Evolutionary conservation across 1,140 invertebrate genomes (phyloP).

Genomic region (Caligus rogercresseyi): DNA sequence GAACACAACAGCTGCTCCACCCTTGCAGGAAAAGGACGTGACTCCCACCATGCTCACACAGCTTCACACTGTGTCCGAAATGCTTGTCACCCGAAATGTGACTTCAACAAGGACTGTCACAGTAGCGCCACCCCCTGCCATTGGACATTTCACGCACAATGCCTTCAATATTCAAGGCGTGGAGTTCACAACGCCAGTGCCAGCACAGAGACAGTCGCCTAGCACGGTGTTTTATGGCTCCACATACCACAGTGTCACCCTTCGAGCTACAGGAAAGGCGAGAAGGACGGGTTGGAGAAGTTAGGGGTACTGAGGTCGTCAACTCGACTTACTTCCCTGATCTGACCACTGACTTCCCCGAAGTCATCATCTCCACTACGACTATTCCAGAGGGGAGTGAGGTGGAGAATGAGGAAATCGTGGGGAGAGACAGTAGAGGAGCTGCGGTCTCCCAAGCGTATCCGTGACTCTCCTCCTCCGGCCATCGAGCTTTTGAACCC

Average conservation of each 20-base stretch:
- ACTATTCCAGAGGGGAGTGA: no score
- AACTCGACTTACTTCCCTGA: background rate
- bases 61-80: background rate
- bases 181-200: background rate
- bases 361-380: no score
- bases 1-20: background rate
- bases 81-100: conserved; percentile 7
- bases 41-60: background rate
- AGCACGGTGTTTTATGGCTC: no score
- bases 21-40: background rate
- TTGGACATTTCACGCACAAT: background rate
- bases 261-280: no score
- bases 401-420: background rate
- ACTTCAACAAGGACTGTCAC: conserved; percentile 4
- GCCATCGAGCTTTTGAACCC: background rate
- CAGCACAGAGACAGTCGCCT: no score
- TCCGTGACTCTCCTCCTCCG: background rate
- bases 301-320: no score
- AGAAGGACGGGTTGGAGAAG: no score
- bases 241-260: no score
- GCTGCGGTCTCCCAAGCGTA: background rate
- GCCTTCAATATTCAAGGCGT: no score
- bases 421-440: background rate
- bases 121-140: background rate
- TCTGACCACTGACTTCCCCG: background rate